These are phyloP conservation scores for Whitmania pigra DNA, from an alignment of 1,140 invertebrate species.

Conservation along the genomic window DNA sequence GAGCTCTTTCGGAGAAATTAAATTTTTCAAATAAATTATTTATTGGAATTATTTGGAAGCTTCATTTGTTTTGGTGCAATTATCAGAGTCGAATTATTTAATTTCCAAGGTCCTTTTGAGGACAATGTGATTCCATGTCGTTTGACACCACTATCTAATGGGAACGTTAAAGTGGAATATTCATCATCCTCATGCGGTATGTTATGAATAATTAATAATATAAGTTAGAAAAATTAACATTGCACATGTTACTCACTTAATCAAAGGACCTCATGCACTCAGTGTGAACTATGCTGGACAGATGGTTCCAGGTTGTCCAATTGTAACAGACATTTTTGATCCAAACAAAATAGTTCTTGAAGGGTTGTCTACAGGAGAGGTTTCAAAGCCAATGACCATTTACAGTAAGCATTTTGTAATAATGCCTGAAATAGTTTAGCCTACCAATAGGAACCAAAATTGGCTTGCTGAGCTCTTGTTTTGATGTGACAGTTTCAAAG, in stretches of 20 bases:
- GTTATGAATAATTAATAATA: too few species aligned
- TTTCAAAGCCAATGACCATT: constrained; percentile 40
- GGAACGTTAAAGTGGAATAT: constrained; percentile 10
- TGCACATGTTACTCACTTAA: neutral
- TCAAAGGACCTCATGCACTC: constrained; percentile 57
- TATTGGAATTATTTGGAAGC: too few species aligned
- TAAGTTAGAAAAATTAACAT: too few species aligned
- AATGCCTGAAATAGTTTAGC: too few species aligned
- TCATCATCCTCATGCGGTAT: neutral
- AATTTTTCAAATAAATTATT: too few species aligned
- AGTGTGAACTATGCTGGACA: constrained; percentile 83
- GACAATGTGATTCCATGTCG: neutral
- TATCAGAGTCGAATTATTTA: too few species aligned
- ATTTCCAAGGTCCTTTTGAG: neutral
- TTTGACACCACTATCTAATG: neutral
- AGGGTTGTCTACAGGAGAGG: constrained; percentile 35
- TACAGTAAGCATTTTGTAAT: constrained; percentile 30
- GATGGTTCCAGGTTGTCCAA: constrained; percentile 80
- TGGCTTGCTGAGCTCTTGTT: neutral
- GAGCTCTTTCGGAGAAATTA: too few species aligned
- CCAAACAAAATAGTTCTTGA: constrained; percentile 56
- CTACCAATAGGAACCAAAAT: neutral
- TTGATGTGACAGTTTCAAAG: constrained; percentile 58
- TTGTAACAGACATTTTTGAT: constrained; percentile 86
- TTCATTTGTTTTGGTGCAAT: too few species aligned